These are phyloP conservation scores for Papilio gigon DNA, from an alignment of 2,888 invertebrate species.

Conservation along the genomic window DNA sequence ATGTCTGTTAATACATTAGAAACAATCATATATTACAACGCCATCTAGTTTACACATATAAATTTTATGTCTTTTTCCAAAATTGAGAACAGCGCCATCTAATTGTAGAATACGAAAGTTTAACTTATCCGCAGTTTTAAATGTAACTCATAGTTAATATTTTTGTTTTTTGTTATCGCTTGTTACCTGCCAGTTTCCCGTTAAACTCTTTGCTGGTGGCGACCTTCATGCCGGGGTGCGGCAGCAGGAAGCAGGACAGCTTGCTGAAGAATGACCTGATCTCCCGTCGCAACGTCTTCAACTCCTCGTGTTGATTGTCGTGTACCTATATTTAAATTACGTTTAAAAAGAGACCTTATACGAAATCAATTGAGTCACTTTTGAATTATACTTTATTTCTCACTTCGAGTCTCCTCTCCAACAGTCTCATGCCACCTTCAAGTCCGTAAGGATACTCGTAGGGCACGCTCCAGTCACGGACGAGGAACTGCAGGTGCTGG, in stretches of 20 bases:
- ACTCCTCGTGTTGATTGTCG: constrained; percentile 96
- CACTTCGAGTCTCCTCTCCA: constrained; percentile 92
- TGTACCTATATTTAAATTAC: constrained; percentile 77
- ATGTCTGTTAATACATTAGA: constrained; percentile 86
- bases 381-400: background rate
- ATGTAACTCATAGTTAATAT: too few species aligned
- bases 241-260: constrained; percentile 98
- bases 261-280: constrained; percentile 96
- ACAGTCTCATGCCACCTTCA: constrained; percentile 91
- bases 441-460: constrained; percentile 96
- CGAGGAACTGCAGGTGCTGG: constrained; percentile 93
- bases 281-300: constrained; percentile 94
- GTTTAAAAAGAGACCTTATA: background rate
- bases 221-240: constrained; percentile 98
- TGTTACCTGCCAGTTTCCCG: constrained; percentile 89
- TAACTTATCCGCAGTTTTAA: too few species aligned
- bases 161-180: background rate
- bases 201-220: constrained; percentile 97
- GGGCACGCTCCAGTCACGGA: constrained; percentile 98
- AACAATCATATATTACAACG: background rate
- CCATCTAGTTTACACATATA: background rate
- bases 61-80: background rate
- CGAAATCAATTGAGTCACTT: background rate
- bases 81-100: background rate
- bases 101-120: background rate